Evolutionary conservation across 2,888 invertebrate genomes (phyloP).

Genomic region (Corbicula japonica): DNA sequence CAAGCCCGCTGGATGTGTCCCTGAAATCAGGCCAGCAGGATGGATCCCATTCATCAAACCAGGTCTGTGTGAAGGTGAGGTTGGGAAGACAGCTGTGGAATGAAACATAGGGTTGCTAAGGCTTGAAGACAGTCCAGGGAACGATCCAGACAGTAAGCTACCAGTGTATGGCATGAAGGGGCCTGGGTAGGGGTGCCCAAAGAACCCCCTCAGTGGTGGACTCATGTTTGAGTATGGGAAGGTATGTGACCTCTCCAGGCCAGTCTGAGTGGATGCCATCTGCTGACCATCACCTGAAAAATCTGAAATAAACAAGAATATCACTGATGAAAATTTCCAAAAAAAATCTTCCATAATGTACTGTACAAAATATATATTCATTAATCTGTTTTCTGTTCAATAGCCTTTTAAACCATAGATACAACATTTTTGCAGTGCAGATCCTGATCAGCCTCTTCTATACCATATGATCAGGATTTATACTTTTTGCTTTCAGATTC

Average conservation of each 20-base stretch:
- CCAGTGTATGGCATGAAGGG: slow-evolving; percentile 52
- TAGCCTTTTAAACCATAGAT: no score
- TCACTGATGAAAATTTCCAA: no score
- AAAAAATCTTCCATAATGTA: no score
- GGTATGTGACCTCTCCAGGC: slow-evolving; percentile 25
- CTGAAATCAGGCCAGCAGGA: no score
- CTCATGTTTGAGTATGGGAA: slow-evolving; percentile 14
- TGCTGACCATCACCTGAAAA: slow-evolving; percentile 26
- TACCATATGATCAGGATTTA: no score
- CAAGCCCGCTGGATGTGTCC: no score
- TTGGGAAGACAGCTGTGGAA: slow-evolving; percentile 40
- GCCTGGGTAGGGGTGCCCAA: slow-evolving; percentile 51
- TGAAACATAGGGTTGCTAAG: slow-evolving; percentile 51
- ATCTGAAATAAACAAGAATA: slow-evolving; percentile 36
- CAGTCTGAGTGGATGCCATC: slow-evolving; percentile 13
- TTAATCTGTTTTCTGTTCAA: no score
- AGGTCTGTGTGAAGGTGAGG: slow-evolving; percentile 36
- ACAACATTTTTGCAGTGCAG: no score
- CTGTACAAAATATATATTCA: no score
- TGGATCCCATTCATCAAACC: no score
- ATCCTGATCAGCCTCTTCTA: no score
- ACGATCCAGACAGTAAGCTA: slow-evolving; percentile 28
- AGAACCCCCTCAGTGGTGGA: slow-evolving; percentile 49
- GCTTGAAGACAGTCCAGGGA: slow-evolving; percentile 16
- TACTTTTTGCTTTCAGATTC: no score